Evolutionary conservation across 2,888 invertebrate species (phyloP), one percentile per base, ranked within the genome.

Genomic region (Atrina japonica): DNA sequence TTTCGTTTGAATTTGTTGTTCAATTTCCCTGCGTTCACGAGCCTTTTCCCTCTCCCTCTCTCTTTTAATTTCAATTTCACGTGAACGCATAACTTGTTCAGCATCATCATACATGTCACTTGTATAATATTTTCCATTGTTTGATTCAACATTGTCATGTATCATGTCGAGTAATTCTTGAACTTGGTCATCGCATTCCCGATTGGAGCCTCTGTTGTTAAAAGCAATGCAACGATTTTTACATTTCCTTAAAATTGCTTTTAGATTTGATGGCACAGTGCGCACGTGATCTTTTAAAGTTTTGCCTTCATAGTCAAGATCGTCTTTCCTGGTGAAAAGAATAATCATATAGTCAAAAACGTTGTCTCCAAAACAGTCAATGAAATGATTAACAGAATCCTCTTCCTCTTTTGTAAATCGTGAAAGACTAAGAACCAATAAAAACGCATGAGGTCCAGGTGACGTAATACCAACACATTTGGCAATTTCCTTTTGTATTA

Each of bases 351-450:
- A 73, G 21, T 66, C 49, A 45, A 65, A 45, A 23, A 70, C 66
- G 2, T 61, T 52, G 40, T 67, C 23, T 18, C 76, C 76, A 43
- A 76, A 73, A 35, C 49, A 47, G 0, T 64, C 35, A 21, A 65
- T 59, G 45, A 77, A 68, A 27, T 58, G 63, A 6, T 70, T 43
- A n/a, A 75, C 47, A 43, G 73, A 65, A 1, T 70, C 66, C 9
- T 60, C 47, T 49, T 77, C 75, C 43, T 77, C 73, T 11, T 56
- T n/a, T 14, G 77, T 75, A 23, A 75, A 73, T n/a, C 77, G 49
- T 6, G 52, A 70, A 3, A 71, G 35, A 5, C 49, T 30, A 21
- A 66, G 25, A 23, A 75, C 71, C 16, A 75, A 41, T 3, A 77
- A 14, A 25, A 77, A 70, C 45, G 70, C 68, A 23, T 77, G 77